Evolutionary conservation across 2,797 vertebrate species (phyloP), one percentile per base, ranked within the genome.

Genomic region (Muscicapa comitata): DNA sequence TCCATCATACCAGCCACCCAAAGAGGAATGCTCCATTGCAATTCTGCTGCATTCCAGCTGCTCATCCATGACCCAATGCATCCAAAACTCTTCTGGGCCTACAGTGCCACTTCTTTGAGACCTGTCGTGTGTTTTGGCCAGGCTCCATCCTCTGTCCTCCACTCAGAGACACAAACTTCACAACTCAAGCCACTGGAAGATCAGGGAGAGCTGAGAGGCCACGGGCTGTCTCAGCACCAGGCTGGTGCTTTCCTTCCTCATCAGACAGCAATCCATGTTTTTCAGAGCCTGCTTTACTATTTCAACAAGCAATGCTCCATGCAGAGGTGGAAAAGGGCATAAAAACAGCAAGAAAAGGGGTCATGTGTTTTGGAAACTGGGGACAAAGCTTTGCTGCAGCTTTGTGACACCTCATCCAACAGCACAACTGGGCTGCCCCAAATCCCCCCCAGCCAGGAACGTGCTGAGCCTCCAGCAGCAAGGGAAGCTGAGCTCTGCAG

Each of bases 1-100:
- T 80, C 77, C 59, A 73, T 38, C 59, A 20, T 42, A 24, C 4
- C 72, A 67, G 66, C 58, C 11, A 25, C 33, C 25, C 3, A 0
- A 14, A 53, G 31, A 54, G 28, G 29, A 74, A 45, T 0, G 16
- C 26, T 50, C 59, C 33, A 0, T 1, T 4, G 28, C n/a, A 16
- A 50, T 37, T 53, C 53, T 2, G 0, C 55, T 55, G 42, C 73
- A 31, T 26, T 45, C 65, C 90, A 42, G 82, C 63, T 70, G 88
- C 55, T 82, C 55, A 50, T 23, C 28, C 9, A 2, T 4, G 29
- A 71, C 37, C 73, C 16, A 21, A 3, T 1, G 25, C 51, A 35
- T 1, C 2, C 17, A 9, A 62, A 74, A 40, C 53, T 63, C 66
- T 61, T 17, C 63, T 43, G n/a, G 38, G 24, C 16, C 66, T 58